These are phyloP conservation scores for Grallaria varia DNA, from an alignment of 2,113 vertebrate species.

Conservation along the genomic window DNA sequence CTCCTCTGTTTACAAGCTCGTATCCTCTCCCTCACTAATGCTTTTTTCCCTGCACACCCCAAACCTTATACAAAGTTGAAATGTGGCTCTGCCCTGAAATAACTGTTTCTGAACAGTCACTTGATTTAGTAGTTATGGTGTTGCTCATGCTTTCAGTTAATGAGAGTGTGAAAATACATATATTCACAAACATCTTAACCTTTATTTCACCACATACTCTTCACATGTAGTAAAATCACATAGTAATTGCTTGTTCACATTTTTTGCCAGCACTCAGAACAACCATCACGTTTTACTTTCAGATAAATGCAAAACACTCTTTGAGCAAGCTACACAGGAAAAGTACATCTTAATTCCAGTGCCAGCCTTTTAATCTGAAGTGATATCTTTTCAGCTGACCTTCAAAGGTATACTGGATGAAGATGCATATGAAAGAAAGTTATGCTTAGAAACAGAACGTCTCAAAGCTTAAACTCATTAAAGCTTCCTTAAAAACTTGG, in stretches of 20 bases:
- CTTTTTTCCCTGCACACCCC: neutral
- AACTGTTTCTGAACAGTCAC: neutral
- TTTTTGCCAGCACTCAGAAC: neutral
- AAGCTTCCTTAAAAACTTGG: neutral
- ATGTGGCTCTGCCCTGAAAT: neutral
- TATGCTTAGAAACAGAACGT: neutral
- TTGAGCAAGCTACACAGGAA: neutral
- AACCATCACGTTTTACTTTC: neutral
- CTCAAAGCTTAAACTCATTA: neutral
- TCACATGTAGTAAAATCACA: neutral
- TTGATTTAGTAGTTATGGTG: neutral
- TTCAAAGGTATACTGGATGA: neutral
- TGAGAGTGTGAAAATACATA: neutral
- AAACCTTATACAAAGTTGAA: neutral
- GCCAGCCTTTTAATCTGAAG: neutral
- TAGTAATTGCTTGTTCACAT: neutral
- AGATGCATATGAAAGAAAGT: neutral
- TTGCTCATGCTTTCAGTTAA: neutral
- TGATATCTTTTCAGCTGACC: neutral
- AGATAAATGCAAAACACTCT: neutral
- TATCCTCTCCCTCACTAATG: constrained; percentile 6
- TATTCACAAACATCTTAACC: neutral
- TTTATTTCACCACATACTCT: neutral
- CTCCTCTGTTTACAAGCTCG: constrained; percentile 2
- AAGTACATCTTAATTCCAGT: neutral